Evolutionary conservation across 2,888 invertebrate species (phyloP).

Genomic region (Antitype chi): DNA sequence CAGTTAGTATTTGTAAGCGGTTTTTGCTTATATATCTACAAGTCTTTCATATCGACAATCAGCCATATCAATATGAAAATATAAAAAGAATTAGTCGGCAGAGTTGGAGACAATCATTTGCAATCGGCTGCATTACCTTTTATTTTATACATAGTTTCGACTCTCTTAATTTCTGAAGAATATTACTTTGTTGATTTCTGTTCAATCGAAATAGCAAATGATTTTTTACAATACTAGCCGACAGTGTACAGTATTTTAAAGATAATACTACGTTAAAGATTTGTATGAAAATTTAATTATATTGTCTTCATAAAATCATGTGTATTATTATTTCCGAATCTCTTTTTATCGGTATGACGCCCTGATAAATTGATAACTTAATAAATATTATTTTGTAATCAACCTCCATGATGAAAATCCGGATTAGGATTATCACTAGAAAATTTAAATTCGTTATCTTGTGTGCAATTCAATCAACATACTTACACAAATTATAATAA

Average conservation of each 20-base stretch:
- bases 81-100: constrained; percentile 85
- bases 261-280: constrained; percentile 94
- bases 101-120: constrained; percentile 84
- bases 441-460: constrained; percentile 34
- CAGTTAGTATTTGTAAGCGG: constrained; percentile 80
- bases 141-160: constrained; percentile 44
- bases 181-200: constrained; percentile 64
- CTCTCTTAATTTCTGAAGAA: constrained; percentile 76
- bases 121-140: constrained; percentile 52
- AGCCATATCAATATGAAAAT: constrained; percentile 92
- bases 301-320: constrained; percentile 89
- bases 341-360: constrained; percentile 30
- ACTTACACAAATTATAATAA: constrained; percentile 11
- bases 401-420: constrained; percentile 27
- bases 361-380: constrained; percentile 5
- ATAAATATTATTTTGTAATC: constrained; percentile 8
- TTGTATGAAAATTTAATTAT: constrained; percentile 95
- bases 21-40: constrained; percentile 84
- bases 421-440: constrained; percentile 38
- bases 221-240: constrained; percentile 82
- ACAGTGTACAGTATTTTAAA: constrained; percentile 95
- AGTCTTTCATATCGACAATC: constrained; percentile 92
- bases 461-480: constrained; percentile 13
- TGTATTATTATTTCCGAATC: constrained; percentile 77
- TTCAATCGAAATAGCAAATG: constrained; percentile 77